A percentile compares a stretch with the other conserved stretches of the same genome.
Conservation (phyloP, 2,797 vertebrate genomes). For the Falco naumanni region DNA sequence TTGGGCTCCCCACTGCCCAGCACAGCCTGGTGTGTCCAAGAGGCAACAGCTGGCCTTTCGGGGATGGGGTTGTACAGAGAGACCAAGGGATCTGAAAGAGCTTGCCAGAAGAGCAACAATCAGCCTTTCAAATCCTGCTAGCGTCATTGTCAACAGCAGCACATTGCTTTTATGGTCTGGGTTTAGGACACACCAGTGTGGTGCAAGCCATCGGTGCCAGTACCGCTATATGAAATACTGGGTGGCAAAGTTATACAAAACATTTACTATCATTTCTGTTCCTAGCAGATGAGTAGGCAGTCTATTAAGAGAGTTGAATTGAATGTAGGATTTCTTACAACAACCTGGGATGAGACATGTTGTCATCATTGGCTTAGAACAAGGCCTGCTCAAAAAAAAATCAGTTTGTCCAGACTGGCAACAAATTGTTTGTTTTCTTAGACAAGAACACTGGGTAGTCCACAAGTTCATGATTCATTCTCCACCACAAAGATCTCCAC, state of each 20-base stretch:
- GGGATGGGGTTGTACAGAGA: neutral
- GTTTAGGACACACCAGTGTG: neutral
- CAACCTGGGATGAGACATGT: neutral
- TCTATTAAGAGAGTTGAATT: neutral
- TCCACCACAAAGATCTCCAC: neutral
- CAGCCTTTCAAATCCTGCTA: neutral
- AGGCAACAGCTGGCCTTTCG: neutral
- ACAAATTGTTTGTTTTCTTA: conserved; percentile 15
- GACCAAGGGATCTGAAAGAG: neutral
- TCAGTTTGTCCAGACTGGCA: neutral
- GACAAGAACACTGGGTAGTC: neutral
- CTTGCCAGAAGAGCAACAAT: neutral
- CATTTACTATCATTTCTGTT: neutral
- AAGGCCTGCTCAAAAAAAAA: neutral
- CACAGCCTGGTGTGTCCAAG: neutral
- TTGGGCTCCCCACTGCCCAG: accelerated
- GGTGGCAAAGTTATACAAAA: neutral
- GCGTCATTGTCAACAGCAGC: neutral
- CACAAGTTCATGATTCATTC: conserved; percentile 17
- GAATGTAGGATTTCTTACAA: neutral
- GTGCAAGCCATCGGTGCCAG: neutral
- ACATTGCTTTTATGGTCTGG: neutral
- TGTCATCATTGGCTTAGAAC: neutral
- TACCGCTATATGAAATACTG: neutral
- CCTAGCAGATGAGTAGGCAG: neutral